Conservation (phyloP, 2,113 vertebrate genomes). For the Aptenodytes forsteri region DNA sequence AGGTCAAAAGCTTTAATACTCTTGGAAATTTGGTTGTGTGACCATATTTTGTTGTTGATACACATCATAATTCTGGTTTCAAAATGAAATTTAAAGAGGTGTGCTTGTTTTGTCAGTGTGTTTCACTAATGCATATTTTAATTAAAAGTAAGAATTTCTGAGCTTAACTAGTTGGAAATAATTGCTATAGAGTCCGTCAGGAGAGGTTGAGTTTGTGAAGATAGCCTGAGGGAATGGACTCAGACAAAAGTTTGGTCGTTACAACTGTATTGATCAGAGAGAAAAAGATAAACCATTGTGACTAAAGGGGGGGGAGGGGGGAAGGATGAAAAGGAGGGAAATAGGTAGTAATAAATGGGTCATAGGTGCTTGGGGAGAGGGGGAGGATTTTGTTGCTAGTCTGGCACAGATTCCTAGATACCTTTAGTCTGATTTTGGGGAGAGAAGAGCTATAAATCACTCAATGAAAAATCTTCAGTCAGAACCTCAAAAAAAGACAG, state of each 20-base stretch:
- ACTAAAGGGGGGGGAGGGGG: neutral
- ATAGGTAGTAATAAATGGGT: neutral
- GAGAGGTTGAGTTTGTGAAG: neutral
- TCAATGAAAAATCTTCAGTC: neutral
- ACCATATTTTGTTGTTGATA: neutral
- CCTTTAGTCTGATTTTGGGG: neutral
- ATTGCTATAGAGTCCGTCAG: rapidly evolving
- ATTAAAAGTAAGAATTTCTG: neutral
- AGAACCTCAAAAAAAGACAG: neutral
- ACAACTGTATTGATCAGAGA: neutral
- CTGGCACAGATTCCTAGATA: neutral
- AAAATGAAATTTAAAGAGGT: neutral
- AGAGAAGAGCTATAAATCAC: neutral
- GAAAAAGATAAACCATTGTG: neutral
- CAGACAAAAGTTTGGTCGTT: neutral
- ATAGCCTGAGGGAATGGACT: neutral
- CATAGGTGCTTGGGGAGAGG: neutral
- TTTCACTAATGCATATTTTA: neutral
- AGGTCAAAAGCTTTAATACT: neutral
- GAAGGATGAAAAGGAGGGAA: neutral
- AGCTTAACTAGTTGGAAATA: neutral
- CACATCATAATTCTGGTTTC: neutral
- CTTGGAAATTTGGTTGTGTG: neutral
- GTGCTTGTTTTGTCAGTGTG: neutral
- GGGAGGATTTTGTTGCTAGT: neutral